Percentiles rank a stretch among this genome's conserved stretches.
Conservation (phyloP, 2,113 vertebrate species). For the Oxygymnocypris stewartii region DNA sequence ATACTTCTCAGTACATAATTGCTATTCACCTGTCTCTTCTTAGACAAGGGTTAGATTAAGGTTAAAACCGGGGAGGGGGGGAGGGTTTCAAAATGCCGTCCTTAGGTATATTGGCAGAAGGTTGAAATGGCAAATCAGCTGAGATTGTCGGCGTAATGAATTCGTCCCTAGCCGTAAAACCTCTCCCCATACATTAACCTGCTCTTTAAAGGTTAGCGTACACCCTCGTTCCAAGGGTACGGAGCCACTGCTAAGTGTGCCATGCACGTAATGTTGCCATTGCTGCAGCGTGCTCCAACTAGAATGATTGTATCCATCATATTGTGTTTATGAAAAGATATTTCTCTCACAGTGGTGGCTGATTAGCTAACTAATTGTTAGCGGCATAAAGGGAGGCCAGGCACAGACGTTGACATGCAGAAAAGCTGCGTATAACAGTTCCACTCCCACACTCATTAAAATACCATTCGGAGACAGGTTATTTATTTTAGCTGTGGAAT, state of each 20-base stretch:
- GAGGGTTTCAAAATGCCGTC: not conserved
- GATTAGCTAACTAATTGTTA: slow-evolving; percentile 47
- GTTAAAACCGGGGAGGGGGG: slow-evolving; percentile 48
- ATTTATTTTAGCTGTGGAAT: slow-evolving; percentile 70
- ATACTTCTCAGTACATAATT: slow-evolving; percentile 17
- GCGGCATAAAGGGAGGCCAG: slow-evolving; percentile 33
- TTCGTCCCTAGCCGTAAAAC: slow-evolving; percentile 24
- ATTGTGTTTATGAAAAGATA: not conserved
- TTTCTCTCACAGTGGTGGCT: slow-evolving; percentile 28
- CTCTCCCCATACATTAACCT: slow-evolving; percentile 62
- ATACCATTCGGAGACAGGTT: slow-evolving; percentile 65
- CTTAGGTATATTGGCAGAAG: slow-evolving; percentile 16
- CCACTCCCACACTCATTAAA: slow-evolving; percentile 69
- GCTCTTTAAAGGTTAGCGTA: slow-evolving; percentile 75
- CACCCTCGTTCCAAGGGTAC: slow-evolving; percentile 67
- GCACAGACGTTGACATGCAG: slow-evolving; percentile 2
- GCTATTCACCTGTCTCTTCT: slow-evolving; percentile 24
- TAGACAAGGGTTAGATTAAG: slow-evolving; percentile 40
- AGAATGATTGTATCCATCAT: slow-evolving; percentile 1
- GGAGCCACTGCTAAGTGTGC: slow-evolving; percentile 20
- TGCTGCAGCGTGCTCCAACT: not conserved
- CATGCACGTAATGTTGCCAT: not conserved
- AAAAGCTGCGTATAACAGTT: slow-evolving; percentile 31
- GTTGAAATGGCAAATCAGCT: slow-evolving; percentile 38
- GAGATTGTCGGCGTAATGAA: slow-evolving; percentile 45